Evolutionary conservation across 2,113 vertebrate species (phyloP).

Genomic region (Mustela nigripes): DNA sequence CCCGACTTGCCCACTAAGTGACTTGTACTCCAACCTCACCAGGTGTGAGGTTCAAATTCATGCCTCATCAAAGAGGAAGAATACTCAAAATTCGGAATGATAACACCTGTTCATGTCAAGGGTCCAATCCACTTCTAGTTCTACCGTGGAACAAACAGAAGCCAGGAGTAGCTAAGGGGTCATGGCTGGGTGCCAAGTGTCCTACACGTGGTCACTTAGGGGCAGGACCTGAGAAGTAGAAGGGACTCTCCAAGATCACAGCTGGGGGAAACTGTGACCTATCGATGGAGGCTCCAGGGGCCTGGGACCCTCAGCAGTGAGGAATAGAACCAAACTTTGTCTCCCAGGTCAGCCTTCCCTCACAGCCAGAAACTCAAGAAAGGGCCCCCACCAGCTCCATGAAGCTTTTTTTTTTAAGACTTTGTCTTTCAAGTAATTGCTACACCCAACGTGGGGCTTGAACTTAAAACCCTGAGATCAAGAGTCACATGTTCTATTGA

Average conservation of each 20-base stretch:
- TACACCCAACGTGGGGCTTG: neutral
- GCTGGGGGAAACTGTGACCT: neutral
- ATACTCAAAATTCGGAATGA: neutral
- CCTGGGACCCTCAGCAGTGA: neutral
- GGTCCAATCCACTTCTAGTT: neutral
- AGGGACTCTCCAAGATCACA: neutral
- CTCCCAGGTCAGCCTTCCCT: neutral
- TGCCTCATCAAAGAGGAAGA: neutral
- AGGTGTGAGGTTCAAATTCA: neutral
- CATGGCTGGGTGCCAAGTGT: neutral
- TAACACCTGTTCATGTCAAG: neutral
- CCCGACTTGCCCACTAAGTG: neutral
- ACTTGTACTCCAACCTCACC: neutral
- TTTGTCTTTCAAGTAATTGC: neutral
- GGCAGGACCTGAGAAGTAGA: neutral
- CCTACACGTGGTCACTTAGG: rapidly evolving
- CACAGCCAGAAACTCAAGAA: neutral
- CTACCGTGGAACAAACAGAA: neutral
- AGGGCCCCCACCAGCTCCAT: neutral
- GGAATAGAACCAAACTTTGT: neutral
- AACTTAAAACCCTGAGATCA: neutral
- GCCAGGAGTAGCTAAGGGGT: neutral
- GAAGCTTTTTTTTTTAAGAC: neutral
- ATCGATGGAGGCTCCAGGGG: neutral
- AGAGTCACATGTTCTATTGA: neutral